Conservation (phyloP, 2,888 invertebrate genomes). For the Neria commutata region DNA sequence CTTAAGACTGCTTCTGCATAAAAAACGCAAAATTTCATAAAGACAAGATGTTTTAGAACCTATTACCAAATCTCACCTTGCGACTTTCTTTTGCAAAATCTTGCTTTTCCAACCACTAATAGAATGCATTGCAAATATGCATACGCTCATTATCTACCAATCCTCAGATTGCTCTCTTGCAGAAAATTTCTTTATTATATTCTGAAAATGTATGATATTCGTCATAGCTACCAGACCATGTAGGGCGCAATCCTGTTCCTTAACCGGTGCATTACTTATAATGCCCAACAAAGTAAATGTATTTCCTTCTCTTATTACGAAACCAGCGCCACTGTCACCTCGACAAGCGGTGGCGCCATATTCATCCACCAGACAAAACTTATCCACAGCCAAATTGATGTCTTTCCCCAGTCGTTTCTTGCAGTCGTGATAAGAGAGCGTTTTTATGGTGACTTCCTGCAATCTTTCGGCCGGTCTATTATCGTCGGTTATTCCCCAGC, state of each 20-base stretch:
- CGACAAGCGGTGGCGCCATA: slow-evolving; percentile 31
- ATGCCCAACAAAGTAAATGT: slow-evolving; percentile 13
- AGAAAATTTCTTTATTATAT: too few relatives aligned
- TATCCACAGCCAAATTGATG: slow-evolving; percentile 39
- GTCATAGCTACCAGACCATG: slow-evolving; percentile 24
- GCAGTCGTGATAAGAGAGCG: slow-evolving; percentile 32
- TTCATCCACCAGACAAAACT: slow-evolving; percentile 42
- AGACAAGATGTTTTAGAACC: too few relatives aligned
- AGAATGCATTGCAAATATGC: too few relatives aligned
- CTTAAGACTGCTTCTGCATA: too few relatives aligned
- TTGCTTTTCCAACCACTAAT: too few relatives aligned
- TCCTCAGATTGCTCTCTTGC: too few relatives aligned
- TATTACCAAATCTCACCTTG: too few relatives aligned
- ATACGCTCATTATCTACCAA: too few relatives aligned
- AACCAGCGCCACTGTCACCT: slow-evolving; percentile 41
- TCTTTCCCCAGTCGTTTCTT: slow-evolving; percentile 18
- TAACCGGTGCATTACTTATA: slow-evolving; percentile 13
- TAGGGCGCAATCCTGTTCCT: slow-evolving; percentile 12
- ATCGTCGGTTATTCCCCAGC: slow-evolving; percentile 31
- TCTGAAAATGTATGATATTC: too few relatives aligned
- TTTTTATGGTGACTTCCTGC: slow-evolving; percentile 28
- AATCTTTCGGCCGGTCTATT: slow-evolving; percentile 25
- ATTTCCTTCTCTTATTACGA: slow-evolving; percentile 5
- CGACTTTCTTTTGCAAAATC: too few relatives aligned
- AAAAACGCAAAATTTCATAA: too few relatives aligned